phyloP scores from a whole-genome alignment of 64 coral and sea anemone genomes.

The Hydrozoanthus tunicans region DNA sequence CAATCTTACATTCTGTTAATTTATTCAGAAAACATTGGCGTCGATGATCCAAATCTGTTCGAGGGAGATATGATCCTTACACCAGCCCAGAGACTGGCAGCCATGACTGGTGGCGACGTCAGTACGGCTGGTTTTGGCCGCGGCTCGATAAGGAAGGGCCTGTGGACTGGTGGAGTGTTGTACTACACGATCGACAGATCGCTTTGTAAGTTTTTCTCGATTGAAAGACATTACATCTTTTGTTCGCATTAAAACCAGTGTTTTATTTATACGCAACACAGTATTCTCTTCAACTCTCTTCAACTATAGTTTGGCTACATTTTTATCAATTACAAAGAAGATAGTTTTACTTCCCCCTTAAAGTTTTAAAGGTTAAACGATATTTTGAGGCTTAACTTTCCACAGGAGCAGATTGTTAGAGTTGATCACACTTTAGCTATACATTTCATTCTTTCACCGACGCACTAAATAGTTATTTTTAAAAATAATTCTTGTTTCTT shows the following conservation, averaged over 20 bases:
- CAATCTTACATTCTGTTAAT: not conserved
- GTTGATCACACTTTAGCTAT: not conserved
- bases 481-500: no score
- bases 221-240: not conserved
- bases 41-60: slow-evolving; percentile 27
- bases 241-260: not conserved
- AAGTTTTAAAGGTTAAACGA: no score
- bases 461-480: not conserved
- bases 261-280: not conserved
- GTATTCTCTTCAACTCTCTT: not conserved
- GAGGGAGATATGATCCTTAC: slow-evolving; percentile 55
- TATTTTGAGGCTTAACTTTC: no score
- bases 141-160: slow-evolving; percentile 12
- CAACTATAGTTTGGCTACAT: no score
- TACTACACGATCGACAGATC: slow-evolving; percentile 43
- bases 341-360: no score
- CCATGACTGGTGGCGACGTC: slow-evolving; percentile 29
- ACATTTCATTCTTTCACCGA: not conserved
- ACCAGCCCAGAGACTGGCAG: slow-evolving; percentile 17
- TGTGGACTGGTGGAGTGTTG: slow-evolving; percentile 34
- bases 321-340: no score
- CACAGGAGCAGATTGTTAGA: no score
- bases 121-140: slow-evolving; percentile 14
- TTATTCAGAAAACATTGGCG: slow-evolving; percentile 39
- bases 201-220: not conserved